phyloP scores from a whole-genome alignment of 2,888 invertebrate species.

The Heliconius sara region DNA sequence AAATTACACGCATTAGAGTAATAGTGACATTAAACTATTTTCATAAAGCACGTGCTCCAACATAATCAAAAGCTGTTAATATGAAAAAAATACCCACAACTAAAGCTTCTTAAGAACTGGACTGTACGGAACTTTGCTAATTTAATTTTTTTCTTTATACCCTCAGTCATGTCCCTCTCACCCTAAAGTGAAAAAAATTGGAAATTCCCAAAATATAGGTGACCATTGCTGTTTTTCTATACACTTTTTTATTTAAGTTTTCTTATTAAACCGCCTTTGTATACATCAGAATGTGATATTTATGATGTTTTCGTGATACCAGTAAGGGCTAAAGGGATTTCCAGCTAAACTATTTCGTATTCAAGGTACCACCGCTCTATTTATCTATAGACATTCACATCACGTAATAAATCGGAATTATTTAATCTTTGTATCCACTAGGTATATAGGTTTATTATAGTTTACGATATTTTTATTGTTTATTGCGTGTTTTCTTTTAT shows the following conservation, averaged over 20 bases:
- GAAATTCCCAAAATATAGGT: neutral
- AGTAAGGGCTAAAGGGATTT: slow-evolving; percentile 41
- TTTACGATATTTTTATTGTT: slow-evolving; percentile 45
- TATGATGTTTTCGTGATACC: neutral
- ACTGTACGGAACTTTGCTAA: slow-evolving; percentile 49
- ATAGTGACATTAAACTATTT: too few relatives aligned
- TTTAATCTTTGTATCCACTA: slow-evolving; percentile 65
- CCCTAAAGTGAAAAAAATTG: neutral
- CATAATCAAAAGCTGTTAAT: slow-evolving; percentile 19
- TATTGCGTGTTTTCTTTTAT: slow-evolving; percentile 11
- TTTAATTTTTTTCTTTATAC: slow-evolving; percentile 51
- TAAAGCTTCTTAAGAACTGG: slow-evolving; percentile 35
- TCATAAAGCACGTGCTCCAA: neutral
- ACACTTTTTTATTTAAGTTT: neutral
- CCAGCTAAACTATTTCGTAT: slow-evolving; percentile 60
- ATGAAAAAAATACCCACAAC: slow-evolving; percentile 2
- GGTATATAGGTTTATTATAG: slow-evolving; percentile 45
- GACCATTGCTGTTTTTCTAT: slow-evolving; percentile 2
- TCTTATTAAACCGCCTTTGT: slow-evolving; percentile 25
- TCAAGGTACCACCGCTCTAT: slow-evolving; percentile 61
- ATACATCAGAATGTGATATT: slow-evolving; percentile 2
- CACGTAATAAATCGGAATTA: slow-evolving; percentile 77
- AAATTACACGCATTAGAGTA: too few relatives aligned
- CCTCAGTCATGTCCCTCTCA: slow-evolving; percentile 36
- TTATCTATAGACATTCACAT: slow-evolving; percentile 66